Evolutionary conservation across 1,140 invertebrate species (phyloP), one percentile per base, ranked within the genome.

Genomic region (Trichoplusia ni): DNA sequence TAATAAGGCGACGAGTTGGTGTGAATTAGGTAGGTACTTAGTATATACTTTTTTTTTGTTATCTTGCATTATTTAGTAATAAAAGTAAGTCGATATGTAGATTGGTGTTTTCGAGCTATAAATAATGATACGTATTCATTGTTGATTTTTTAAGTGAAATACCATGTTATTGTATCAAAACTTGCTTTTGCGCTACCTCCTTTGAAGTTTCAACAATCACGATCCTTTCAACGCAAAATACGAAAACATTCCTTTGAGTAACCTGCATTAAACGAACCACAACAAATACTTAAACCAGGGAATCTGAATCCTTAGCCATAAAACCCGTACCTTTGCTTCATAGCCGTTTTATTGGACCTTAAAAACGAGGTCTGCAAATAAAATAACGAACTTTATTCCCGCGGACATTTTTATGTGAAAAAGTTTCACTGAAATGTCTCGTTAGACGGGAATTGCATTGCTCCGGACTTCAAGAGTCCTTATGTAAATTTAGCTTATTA

Each of bases 331-430:
- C 16, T 16, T 19, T 23, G 18, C 6, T 44, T 21, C 35, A 38
- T 1, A 18, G 14, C 37, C 29, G 9, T 40, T 16, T 40, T 40
- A 40, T 40, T 40, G 16, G 37, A 2, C 9, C 18, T 33, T n/a
- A 33, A 44, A 25, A 25, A 9, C n/a, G 18, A 25, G 13, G 40
- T 44, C 9, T 6, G n/a, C 40, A 44, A 44, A 44, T 44, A 44
- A 44, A 44, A 44, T 23, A 44, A 25, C 21, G 19, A 44, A 44
- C 40, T 44, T 44, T 25, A 25, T 23, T 21, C 9, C 0, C 5
- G 19, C 40, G 40, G 21, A 44, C 40, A 44, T 25, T 44, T 44
- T 44, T 44, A 44, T 44, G 40, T 21, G 19, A 44, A 44, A 44
- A 44, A 4, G 23, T 44, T 44, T 13, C 1, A n/a, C 19, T 11